Evolutionary conservation across 30 jellyfish, hydroid and myxozoan species (phyloP), one percentile per base, ranked within the genome.

Genomic region (Catostylus mosaicus): DNA sequence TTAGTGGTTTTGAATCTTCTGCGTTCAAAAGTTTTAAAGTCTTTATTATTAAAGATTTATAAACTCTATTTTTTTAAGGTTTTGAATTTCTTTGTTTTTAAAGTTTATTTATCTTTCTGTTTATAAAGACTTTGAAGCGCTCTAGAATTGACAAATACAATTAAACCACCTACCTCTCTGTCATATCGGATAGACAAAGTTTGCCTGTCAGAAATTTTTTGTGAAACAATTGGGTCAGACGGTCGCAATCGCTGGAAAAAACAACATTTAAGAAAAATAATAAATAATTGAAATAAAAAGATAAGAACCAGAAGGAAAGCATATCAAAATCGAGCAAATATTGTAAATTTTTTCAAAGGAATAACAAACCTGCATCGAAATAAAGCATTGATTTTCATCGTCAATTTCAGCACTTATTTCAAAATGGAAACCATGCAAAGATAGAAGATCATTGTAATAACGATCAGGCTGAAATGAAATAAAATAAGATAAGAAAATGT

Each of bases 131-230:
- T n/a, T n/a, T n/a, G n/a, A n/a, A n/a, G n/a, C n/a, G n/a, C n/a
- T n/a, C n/a, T n/a, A n/a, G 8, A 43, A 43, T 6, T 43, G 56
- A 43, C 12, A 43, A 43, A 43, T 6, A 43, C 16, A 43, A 43
- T 16, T 43, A 6, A 8, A 20, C 1, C 18, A 22, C 77, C 29
- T 56, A 82, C 92, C 92, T 82, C 92, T 69, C 92, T 57, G 70
- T 82, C 92, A 22, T 70, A 71, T 71, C 86, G 34, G 29, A 82
- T 82, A 3, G 92, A 82, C 14, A 82, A 82, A 0, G 80, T 69
- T 37, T 82, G 92, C 40, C 92, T 38, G 77, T 82, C 86, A 12
- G 92, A 68, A 10, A 82, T 82, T 56, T 73, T 74, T 40, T 82
- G 77, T 9, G 85, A n/a, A 19, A 40, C 9, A 3, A 38, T 19